Percentiles rank a stretch among this genome's conserved stretches.
Conservation (phyloP, 2,797 vertebrate species). For the Distichodus sexfasciatus region DNA sequence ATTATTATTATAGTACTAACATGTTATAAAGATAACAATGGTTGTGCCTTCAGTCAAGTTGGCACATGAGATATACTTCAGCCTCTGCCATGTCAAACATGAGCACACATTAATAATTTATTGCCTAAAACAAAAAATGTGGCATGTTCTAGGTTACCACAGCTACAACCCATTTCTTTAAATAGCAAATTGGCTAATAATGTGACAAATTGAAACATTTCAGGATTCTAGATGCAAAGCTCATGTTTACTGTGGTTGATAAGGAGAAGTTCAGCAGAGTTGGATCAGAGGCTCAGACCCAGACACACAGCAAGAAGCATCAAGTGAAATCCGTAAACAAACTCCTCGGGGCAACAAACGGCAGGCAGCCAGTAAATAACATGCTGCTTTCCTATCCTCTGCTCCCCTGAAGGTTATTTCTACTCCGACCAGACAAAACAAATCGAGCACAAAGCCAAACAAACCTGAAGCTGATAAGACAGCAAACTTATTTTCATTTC, state of each 20-base stretch:
- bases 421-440: conserved; percentile 27
- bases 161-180: too few species aligned
- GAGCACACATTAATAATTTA: too few species aligned
- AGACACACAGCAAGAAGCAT: conserved; percentile 10
- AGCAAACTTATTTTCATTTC: conserved; percentile 31
- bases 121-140: too few species aligned
- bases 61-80: too few species aligned
- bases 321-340: conserved; percentile 36
- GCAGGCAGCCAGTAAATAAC: conserved; percentile 33
- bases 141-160: too few species aligned
- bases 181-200: too few species aligned
- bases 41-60: too few species aligned
- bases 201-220: too few species aligned
- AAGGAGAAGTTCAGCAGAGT: neutral
- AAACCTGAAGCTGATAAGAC: conserved; percentile 32
- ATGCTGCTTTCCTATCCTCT: conserved; percentile 15
- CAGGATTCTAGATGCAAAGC: neutral
- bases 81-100: too few species aligned
- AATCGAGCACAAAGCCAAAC: conserved; percentile 18
- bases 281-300: conserved; percentile 1
- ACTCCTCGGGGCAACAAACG: conserved; percentile 9
- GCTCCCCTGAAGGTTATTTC: conserved; percentile 41
- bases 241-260: neutral
- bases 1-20: too few species aligned
- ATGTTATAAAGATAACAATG: too few species aligned